Base-by-base conservation (phyloP, 23 tunicate genomes). In the Clavelina lepadiformis region DNA sequence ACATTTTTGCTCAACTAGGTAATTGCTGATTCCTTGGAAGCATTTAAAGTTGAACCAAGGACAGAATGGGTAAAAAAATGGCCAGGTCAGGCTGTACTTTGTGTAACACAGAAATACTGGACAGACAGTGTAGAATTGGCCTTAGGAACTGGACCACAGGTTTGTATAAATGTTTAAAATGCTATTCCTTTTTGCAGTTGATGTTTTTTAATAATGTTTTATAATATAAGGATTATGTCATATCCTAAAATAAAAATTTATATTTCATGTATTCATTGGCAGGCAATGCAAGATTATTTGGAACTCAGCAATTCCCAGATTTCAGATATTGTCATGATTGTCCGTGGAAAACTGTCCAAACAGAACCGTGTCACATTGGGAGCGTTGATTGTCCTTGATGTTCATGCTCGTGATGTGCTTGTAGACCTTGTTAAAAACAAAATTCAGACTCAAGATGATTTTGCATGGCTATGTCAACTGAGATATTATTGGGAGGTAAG, bases 11-110 rank as follows among this genome's bases (percentile, higher is more conserved):
- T n/a, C n/a, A n/a, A 21, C 0, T 69, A 89, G 97, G 97, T 89
- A 28, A 81, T 89, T 38, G 72, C 77, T 20, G 83, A 83, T 20
- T 85, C 93, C 21, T 37, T 93, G 38, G 98, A 78, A 37, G 93
- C 98, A 21, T 93, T 72, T 71, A 73, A 73, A 63, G 88, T 79
- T 19, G 93, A 83, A 67, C 83, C 98, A 5, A 54, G 98, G 54
- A 79, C 93, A 6, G 82, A 84, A 20, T 93, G 98, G 98, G 98
- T 93, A 49, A 78, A 74, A 52, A 74, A 91, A 35, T 93, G 93
- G 88, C 98, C 98, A 0, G 98, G 98, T 53, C 98, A 93, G 69
- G 98, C 98, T 57, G 94, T 93, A n/a, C 83, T 93, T 55, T 85
- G 93, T 49, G 88, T 93, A 37, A 80, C 87, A 35, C 94, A 84